Percentiles rank a stretch among this genome's conserved stretches.
phyloP scores from a whole-genome alignment of 92 coral and sea anemone species.

The Palythoa grandis region DNA sequence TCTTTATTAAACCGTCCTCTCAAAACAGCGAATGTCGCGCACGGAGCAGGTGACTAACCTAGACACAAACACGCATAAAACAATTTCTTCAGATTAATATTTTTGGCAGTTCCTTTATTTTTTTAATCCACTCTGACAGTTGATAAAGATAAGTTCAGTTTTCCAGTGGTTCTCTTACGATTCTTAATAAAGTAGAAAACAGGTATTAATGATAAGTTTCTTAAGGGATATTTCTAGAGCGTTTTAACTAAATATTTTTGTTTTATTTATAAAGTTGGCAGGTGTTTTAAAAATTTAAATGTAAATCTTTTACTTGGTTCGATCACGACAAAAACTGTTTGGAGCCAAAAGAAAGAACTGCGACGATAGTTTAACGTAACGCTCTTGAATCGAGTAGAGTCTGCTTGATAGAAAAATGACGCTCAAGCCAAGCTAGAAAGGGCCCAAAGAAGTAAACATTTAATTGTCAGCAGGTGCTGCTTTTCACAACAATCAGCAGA shows the following conservation, averaged over 20 bases:
- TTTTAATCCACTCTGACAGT: too few species aligned
- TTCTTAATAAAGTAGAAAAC: too few species aligned
- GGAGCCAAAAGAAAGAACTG: background rate
- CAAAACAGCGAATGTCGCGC: too few species aligned
- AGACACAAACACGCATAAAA: too few species aligned
- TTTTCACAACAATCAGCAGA: background rate
- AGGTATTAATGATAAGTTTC: too few species aligned
- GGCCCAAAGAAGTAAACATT: background rate
- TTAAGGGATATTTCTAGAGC: too few species aligned
- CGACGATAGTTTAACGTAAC: background rate
- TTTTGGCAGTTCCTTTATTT: too few species aligned
- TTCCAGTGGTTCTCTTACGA: too few species aligned
- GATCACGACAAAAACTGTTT: background rate
- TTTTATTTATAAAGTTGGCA: background rate
- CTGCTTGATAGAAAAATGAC: background rate
- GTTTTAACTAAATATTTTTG: background rate
- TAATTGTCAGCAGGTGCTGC: background rate
- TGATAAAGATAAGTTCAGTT: too few species aligned
- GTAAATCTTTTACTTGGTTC: background rate
- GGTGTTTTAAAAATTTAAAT: background rate
- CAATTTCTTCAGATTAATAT: too few species aligned
- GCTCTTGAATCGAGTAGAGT: background rate
- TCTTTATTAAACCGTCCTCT: too few species aligned
- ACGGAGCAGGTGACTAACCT: too few species aligned
- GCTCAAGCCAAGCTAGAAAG: background rate